phyloP scores from a whole-genome alignment of 1,140 invertebrate species.

The Trichonephila clavata region DNA sequence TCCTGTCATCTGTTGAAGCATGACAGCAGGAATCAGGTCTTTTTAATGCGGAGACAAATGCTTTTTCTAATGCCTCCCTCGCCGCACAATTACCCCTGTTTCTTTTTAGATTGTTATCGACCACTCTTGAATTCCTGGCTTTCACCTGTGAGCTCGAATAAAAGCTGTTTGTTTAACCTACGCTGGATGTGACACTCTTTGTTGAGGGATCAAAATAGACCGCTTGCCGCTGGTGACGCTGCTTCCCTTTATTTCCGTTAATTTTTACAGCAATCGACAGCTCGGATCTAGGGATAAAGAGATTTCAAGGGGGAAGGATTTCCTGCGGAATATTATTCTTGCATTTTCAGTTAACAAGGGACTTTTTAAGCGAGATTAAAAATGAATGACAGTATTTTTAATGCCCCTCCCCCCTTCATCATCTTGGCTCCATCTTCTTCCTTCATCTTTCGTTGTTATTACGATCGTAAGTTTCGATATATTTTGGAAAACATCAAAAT shows the following conservation, averaged over 20 bases:
- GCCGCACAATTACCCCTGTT: slow-evolving; percentile 40
- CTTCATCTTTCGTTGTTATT: no score
- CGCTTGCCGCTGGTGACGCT: neutral
- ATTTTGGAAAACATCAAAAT: no score
- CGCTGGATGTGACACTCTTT: slow-evolving; percentile 10
- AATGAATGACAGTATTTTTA: neutral
- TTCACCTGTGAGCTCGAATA: slow-evolving; percentile 36
- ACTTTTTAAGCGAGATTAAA: neutral
- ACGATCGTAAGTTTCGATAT: no score
- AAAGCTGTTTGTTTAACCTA: neutral
- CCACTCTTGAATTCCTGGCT: slow-evolving; percentile 30
- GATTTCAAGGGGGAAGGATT: neutral
- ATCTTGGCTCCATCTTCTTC: no score
- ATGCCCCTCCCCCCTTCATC: no score
- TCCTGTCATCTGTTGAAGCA: slow-evolving; percentile 39
- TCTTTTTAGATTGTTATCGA: slow-evolving; percentile 23
- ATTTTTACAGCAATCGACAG: neutral
- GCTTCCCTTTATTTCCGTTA: neutral
- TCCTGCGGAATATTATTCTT: neutral
- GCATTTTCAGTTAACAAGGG: neutral
- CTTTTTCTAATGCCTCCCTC: slow-evolving; percentile 22
- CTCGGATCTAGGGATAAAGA: neutral
- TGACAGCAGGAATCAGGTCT: neutral
- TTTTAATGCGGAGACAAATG: slow-evolving; percentile 49
- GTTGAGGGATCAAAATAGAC: slow-evolving; percentile 13